These are phyloP conservation scores for Mesorhabditis sp. DNA, from an alignment of 2,888 invertebrate genomes.

Conservation along the genomic window DNA sequence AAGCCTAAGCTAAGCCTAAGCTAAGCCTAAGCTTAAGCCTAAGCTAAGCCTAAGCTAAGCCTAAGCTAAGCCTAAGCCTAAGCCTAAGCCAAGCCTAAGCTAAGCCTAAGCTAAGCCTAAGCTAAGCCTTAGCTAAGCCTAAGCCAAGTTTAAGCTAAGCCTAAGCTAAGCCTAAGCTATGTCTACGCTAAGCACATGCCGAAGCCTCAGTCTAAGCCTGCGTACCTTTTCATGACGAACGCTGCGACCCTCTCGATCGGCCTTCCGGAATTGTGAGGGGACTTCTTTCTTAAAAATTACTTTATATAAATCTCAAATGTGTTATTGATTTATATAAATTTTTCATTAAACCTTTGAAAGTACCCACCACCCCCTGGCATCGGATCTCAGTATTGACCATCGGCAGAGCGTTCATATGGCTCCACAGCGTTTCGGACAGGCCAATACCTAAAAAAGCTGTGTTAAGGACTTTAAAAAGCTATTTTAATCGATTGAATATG, in stretches of 20 bases:
- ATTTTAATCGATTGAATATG: not conserved
- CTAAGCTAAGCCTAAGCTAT: too few species aligned
- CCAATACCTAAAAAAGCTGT: conserved; percentile 24
- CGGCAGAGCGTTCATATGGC: conserved; percentile 36
- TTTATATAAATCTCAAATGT: not conserved
- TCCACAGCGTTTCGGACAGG: conserved; percentile 32
- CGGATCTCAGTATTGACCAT: conserved; percentile 17
- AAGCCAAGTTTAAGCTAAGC: too few species aligned
- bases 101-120: too few species aligned
- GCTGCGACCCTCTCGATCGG: not conserved
- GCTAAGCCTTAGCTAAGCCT: too few species aligned
- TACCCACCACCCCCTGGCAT: not conserved
- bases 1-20: too few species aligned
- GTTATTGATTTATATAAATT: not conserved
- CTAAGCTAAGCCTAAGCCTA: too few species aligned
- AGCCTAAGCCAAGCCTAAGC: too few species aligned
- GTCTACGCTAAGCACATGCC: too few species aligned
- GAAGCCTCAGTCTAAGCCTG: not conserved
- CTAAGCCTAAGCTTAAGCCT: too few species aligned
- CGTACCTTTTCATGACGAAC: not conserved
- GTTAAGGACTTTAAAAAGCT: not conserved
- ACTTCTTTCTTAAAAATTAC: not conserved
- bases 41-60: too few species aligned
- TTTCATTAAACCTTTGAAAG: not conserved
- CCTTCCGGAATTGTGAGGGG: not conserved